Evolutionary conservation across 2,113 vertebrate genomes (phyloP).

Genomic region (Nibea coibor): DNA sequence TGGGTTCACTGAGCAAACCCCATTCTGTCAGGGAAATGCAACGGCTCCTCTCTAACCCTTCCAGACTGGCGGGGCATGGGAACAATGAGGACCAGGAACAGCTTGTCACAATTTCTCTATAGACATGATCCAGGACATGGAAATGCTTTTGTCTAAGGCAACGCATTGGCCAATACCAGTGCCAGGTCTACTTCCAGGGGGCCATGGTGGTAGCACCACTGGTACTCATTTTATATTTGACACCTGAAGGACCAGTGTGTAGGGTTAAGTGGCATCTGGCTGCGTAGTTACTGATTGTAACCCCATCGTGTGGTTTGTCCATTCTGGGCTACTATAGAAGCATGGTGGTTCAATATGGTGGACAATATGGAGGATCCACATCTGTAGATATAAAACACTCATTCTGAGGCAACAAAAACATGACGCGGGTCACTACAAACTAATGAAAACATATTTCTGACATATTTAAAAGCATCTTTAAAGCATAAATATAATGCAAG

Average conservation of each 20-base stretch:
- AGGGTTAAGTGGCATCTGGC: too few species aligned
- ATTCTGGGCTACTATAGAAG: too few species aligned
- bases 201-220: background rate
- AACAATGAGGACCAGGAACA: slow-evolving; percentile 23
- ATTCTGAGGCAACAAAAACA: too few species aligned
- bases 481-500: background rate
- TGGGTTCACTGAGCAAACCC: slow-evolving; percentile 44
- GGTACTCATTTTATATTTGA: background rate
- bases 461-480: too few species aligned
- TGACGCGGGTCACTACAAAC: too few species aligned
- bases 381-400: too few species aligned
- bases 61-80: slow-evolving; percentile 2
- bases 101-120: slow-evolving; percentile 16
- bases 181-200: background rate
- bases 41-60: slow-evolving; percentile 25
- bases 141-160: slow-evolving; percentile 8
- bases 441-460: too few species aligned
- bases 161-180: background rate
- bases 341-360: too few species aligned
- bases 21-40: slow-evolving; percentile 64
- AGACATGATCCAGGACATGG: background rate
- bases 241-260: too few species aligned
- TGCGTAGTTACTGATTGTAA: too few species aligned
- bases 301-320: too few species aligned
- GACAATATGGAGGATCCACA: too few species aligned